phyloP scores from a whole-genome alignment of 2,888 invertebrate genomes.

The Drosophila sordidula region DNA sequence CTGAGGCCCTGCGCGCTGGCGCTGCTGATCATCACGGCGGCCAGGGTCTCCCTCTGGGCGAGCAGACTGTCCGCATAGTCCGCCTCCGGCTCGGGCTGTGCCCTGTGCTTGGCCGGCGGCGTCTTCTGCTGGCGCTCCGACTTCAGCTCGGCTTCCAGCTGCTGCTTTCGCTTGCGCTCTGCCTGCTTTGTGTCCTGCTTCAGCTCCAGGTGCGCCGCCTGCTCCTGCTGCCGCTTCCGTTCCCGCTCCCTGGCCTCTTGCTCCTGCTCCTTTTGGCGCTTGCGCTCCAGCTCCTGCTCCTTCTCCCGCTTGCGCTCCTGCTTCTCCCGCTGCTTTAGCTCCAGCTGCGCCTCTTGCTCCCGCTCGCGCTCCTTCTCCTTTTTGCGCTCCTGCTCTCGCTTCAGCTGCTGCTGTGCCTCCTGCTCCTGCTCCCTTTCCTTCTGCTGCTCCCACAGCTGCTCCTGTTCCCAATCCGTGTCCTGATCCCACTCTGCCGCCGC shows the following conservation, averaged over 20 bases:
- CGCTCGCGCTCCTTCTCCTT: neutral
- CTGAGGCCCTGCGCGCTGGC: constrained; percentile 64
- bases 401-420: neutral
- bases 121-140: neutral
- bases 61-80: constrained; percentile 62
- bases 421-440: neutral
- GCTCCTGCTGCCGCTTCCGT: neutral
- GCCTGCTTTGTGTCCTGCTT: neutral
- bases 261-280: neutral
- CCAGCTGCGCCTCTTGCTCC: neutral
- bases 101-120: too few relatives aligned
- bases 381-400: neutral
- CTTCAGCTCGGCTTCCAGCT: neutral
- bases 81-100: constrained; percentile 11
- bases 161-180: neutral
- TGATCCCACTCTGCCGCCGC: neutral
- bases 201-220: neutral
- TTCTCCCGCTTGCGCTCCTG: neutral
- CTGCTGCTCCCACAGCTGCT: neutral
- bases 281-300: neutral
- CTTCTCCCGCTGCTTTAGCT: neutral
- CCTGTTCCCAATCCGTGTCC: neutral
- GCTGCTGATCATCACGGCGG: constrained; percentile 63
- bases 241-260: neutral
- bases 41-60: constrained; percentile 55